Base-by-base conservation (phyloP, 2,797 vertebrate species). In the Monodelphis domestica region DNA sequence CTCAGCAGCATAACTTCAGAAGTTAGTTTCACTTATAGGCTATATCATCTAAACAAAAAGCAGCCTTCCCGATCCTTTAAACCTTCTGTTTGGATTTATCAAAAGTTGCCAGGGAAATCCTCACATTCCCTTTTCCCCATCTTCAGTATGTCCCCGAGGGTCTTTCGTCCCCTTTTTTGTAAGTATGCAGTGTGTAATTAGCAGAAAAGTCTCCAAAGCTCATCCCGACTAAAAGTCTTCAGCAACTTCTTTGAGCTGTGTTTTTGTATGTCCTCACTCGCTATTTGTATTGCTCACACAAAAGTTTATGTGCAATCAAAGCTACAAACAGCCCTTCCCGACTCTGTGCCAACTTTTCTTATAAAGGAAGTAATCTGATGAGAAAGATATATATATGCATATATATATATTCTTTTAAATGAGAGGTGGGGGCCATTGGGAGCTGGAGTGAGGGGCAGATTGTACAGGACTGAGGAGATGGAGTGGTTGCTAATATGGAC, bases 31-130 rank as follows among this genome's bases (percentile, higher is more conserved):
- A 88, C 95, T 50, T 17, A 93, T 93, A 89, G 94, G 78, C 89
- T 95, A 17, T 91, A 94, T 95, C 95, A 96, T 97, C 94, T 89
- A 56, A 95, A 95, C 93, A 94, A 95, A 95, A 96, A 70, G 33
- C 91, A 93, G 89, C 94, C 91, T 90, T 94, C 33, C 24, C 51
- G 96, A 87, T 95, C 59, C 93, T 95, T 94, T 95, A 94, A 93
- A 53, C 94, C 78, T 87, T n/a, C 94, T 52, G 94, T 96, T 95
- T 84, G 93, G 90, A 95, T 97, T 94, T 92, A 93, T 94, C 53
- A 91, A 84, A 94, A 93, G 94, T 96, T 97, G 94, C 96, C 92
- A 91, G 91, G 29, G 54, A 96, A 97, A 90, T 88, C 70, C 89
- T 51, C 84, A 54, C 91, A 6, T 38, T 21, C n/a, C 51, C 78